Percentiles rank a stretch among this genome's conserved stretches.
phyloP scores from a whole-genome alignment of 30 jellyfish, hydroid and myxozoan species.

The Hydra vulgaris region DNA sequence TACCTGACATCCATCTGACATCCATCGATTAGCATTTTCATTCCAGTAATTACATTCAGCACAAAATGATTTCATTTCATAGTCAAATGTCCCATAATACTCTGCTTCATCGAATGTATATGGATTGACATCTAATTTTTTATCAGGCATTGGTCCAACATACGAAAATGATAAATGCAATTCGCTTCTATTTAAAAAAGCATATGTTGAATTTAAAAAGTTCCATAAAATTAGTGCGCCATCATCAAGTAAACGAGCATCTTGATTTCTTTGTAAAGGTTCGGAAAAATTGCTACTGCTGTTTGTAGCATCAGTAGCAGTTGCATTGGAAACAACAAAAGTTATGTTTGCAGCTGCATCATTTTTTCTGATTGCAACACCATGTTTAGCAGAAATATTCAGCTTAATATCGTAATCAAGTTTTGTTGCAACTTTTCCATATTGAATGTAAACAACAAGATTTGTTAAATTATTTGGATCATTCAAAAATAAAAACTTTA shows the following conservation, averaged over 20 bases:
- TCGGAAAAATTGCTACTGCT: background rate
- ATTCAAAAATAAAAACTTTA: slow-evolving; percentile 14
- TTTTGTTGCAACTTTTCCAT: slow-evolving; percentile 54
- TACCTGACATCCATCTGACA: slow-evolving; percentile 65
- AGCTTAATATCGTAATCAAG: slow-evolving; percentile 43
- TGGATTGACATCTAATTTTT: slow-evolving; percentile 17
- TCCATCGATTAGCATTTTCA: slow-evolving; percentile 33
- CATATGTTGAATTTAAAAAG: slow-evolving; percentile 41
- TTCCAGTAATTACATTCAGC: slow-evolving; percentile 59
- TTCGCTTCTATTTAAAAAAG: slow-evolving; percentile 13
- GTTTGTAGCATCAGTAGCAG: background rate
- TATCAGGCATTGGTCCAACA: slow-evolving; percentile 55
- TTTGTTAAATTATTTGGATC: slow-evolving; percentile 33
- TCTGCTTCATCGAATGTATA: slow-evolving; percentile 66
- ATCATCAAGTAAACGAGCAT: slow-evolving; percentile 38
- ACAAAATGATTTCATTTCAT: slow-evolving; percentile 54
- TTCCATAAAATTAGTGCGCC: slow-evolving; percentile 60
- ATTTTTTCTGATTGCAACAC: background rate
- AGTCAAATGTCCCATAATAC: slow-evolving; percentile 34
- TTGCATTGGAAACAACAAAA: slow-evolving; percentile 8
- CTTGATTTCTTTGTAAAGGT: slow-evolving; percentile 34
- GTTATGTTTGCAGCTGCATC: background rate
- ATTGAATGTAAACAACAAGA: slow-evolving; percentile 45
- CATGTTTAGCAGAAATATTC: background rate
- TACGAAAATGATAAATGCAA: slow-evolving; percentile 28